These are phyloP conservation scores for Allygus modestus DNA, from an alignment of 2,888 invertebrate genomes.

Conservation along the genomic window DNA sequence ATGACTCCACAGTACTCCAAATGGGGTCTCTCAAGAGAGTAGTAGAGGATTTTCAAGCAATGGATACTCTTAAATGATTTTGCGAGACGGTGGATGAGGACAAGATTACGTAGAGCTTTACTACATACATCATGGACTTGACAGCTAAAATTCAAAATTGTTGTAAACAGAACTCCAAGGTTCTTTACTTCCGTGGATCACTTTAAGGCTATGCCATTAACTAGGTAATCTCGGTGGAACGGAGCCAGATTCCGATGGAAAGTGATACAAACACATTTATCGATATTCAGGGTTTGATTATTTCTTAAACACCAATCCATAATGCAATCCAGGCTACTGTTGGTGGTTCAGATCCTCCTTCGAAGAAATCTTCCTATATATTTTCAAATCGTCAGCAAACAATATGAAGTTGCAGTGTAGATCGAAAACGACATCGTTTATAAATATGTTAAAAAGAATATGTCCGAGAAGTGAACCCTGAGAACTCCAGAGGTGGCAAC, in stretches of 20 bases:
- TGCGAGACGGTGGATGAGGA: neutral
- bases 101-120: neutral
- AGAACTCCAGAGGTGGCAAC: neutral
- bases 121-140: neutral
- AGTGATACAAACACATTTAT: neutral
- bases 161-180: neutral
- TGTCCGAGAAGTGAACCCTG: neutral
- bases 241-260: neutral
- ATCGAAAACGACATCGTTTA: neutral
- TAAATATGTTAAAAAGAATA: neutral
- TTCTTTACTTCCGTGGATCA: neutral
- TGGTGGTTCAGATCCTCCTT: neutral
- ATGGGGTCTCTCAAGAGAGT: neutral
- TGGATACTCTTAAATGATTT: neutral
- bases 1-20: slow-evolving; percentile 13
- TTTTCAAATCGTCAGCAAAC: slow-evolving; percentile 2
- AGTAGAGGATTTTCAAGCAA: neutral
- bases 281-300: neutral
- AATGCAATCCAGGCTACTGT: neutral
- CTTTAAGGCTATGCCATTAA: neutral
- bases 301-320: neutral
- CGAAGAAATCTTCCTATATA: neutral
- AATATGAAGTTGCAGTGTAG: neutral
- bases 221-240: neutral
- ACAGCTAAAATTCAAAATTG: neutral